These are phyloP conservation scores for Puma concolor DNA, from an alignment of 2,113 vertebrate species.

Conservation along the genomic window DNA sequence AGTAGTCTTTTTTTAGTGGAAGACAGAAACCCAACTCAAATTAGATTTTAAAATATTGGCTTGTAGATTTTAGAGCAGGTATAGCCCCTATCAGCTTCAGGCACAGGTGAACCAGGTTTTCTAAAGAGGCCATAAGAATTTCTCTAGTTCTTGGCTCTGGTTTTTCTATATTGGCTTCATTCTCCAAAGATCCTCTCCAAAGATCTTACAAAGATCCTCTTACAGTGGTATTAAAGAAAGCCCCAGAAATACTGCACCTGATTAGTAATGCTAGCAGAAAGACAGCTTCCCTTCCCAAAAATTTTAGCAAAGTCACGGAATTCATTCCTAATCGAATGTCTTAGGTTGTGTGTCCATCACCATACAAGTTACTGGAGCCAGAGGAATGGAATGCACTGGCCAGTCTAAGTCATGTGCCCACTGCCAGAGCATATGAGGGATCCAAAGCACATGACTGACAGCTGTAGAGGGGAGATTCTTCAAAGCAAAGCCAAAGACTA, in stretches of 20 bases:
- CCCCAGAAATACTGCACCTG: not conserved
- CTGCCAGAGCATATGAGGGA: rapidly evolving
- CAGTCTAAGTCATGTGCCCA: not conserved
- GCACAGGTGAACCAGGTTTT: not conserved
- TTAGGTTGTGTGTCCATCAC: not conserved
- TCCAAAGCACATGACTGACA: not conserved
- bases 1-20: not conserved
- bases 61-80: not conserved
- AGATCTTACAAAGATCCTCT: not conserved
- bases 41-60: not conserved
- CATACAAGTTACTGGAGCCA: not conserved
- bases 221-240: not conserved
- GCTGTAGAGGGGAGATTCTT: not conserved
- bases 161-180: not conserved
- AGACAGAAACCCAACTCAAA: not conserved
- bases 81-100: not conserved
- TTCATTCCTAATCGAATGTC: not conserved
- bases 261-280: not conserved
- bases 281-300: not conserved
- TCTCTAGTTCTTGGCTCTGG: not conserved
- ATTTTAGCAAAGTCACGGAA: not conserved
- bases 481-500: not conserved
- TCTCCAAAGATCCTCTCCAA: not conserved
- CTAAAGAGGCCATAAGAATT: not conserved
- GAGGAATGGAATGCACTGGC: not conserved